A percentile compares a stretch with the other conserved stretches of the same genome.
These are phyloP conservation scores for Mya arenaria DNA, from an alignment of 1,140 invertebrate species.

Conservation along the genomic window DNA sequence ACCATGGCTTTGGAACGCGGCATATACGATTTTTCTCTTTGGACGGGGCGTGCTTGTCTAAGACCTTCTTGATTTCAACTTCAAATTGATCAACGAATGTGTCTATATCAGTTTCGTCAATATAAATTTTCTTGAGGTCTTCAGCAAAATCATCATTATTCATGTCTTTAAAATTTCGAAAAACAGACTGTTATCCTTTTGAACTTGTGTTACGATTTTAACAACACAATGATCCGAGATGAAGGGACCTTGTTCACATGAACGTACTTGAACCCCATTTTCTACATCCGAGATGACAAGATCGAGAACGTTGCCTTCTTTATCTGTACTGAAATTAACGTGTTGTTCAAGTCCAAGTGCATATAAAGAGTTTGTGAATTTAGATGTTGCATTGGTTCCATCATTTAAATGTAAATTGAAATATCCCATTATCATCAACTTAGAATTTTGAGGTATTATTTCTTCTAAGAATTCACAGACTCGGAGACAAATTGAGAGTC, in stretches of 20 bases:
- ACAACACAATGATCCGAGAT: constrained; percentile 29
- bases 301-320: not conserved
- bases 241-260: constrained; percentile 25
- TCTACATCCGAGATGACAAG: not conserved
- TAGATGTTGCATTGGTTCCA: not conserved
- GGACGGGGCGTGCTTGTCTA: constrained; percentile 12
- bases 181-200: constrained; percentile 19
- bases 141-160: no score
- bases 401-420: constrained; percentile 28
- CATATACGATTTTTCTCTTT: constrained; percentile 7
- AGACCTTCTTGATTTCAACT: constrained; percentile 12
- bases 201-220: not conserved
- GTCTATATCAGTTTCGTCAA: constrained; percentile 9
- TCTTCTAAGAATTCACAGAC: no score
- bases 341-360: constrained; percentile 25
- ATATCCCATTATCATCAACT: constrained; percentile 37
- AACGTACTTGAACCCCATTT: constrained; percentile 20
- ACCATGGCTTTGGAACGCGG: not conserved
- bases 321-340: constrained; percentile 16
- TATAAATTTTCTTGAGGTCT: constrained; percentile 5
- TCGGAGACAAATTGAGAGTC: no score
- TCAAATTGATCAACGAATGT: constrained; percentile 9
- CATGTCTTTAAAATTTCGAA: no score
- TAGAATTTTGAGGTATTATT: constrained; percentile 39
- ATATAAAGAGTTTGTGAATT: constrained; percentile 17